Evolutionary conservation across 2,888 invertebrate species (phyloP), one percentile per base, ranked within the genome.

Genomic region (Itoplectis maculator): DNA sequence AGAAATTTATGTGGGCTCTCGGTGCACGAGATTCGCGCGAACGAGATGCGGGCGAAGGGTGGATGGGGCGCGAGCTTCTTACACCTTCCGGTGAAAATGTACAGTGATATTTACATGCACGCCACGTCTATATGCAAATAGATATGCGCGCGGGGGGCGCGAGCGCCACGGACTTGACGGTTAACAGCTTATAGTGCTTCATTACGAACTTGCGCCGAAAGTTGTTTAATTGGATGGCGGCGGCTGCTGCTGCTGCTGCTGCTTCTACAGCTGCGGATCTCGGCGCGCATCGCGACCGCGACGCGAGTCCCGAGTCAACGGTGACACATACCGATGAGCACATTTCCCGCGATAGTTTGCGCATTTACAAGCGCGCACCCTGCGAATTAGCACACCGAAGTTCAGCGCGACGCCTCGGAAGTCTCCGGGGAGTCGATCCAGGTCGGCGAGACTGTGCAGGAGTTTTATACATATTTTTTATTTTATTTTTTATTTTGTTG

Each of bases 151-250:
- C n/a, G n/a, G n/a, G n/a, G n/a, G n/a, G 5, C 20, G 63, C 3
- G 29, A n/a, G n/a, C n/a, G n/a, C n/a, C n/a, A n/a, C 29, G 5
- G 29, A 51, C 73, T 9, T 49, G 23, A 18, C 35, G 49, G n/a
- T 63, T 49, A 13, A n/a, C 5, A 23, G 20, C 5, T 56, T 23
- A 13, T 23, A 65, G 49, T 51, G 37, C 65, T 65, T 75, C 51
- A 51, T 75, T 65, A 51, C 63, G 45, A 75, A 75, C 65, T 75
- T 75, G 35, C n/a, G n/a, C 23, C 51, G 51, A 47, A 61, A 47
- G 35, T 35, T 35, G 47, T 54, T 75, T 66, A 75, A 66, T 75
- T 65, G 66, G 65, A 65, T 54, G 56, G 29, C 29, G n/a, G 6
- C n/a, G n/a, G n/a, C n/a, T n/a, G n/a, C n/a, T n/a, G n/a, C n/a